Percentiles rank a stretch among this genome's conserved stretches.
phyloP scores from a whole-genome alignment of 1,140 invertebrate genomes.

The Grapholita molesta region DNA sequence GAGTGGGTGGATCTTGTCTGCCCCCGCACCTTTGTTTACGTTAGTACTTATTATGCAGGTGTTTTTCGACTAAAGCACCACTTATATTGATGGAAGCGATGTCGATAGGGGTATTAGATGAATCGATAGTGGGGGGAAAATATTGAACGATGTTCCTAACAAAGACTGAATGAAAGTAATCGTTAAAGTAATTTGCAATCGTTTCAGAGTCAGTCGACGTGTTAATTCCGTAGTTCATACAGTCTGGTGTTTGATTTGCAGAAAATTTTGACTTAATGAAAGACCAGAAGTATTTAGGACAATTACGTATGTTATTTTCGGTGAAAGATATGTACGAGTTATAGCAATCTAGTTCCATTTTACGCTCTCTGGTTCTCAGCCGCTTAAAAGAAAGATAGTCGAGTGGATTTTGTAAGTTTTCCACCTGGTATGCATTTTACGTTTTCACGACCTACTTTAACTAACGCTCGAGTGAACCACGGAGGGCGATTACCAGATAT shows the following conservation, averaged over 20 bases:
- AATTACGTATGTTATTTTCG: background rate
- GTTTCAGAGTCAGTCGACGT: background rate
- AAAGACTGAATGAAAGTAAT: constrained; percentile 2
- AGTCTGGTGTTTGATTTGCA: background rate
- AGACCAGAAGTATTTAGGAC: constrained; percentile 11
- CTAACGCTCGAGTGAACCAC: background rate
- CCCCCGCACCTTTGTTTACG: background rate
- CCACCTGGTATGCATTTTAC: background rate
- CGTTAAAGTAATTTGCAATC: background rate
- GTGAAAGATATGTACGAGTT: background rate
- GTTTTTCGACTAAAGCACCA: background rate
- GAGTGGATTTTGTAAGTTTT: background rate
- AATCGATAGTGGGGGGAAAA: too few species aligned
- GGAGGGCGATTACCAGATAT: background rate
- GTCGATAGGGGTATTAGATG: background rate
- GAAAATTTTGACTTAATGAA: constrained; percentile 13
- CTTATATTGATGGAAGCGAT: background rate
- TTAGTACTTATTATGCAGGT: background rate
- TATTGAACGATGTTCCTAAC: too few species aligned
- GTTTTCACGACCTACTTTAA: background rate
- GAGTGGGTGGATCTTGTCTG: background rate
- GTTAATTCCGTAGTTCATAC: background rate
- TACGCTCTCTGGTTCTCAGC: background rate
- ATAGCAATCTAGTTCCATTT: background rate
- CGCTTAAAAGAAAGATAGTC: background rate